Conservation (phyloP, 2,888 invertebrate species). For the Sarcophaga caerulescens region DNA sequence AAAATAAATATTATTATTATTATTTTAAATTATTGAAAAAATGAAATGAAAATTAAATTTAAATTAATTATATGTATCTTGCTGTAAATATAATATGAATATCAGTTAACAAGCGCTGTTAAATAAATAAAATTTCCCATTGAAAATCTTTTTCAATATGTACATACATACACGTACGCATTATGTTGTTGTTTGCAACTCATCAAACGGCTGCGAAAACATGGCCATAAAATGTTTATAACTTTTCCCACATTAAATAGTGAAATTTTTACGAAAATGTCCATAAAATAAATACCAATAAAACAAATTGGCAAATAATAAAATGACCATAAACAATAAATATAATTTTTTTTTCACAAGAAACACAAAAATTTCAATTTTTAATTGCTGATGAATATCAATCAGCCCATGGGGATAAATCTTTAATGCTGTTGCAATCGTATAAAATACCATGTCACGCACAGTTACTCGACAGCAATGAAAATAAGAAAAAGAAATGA, state of each 20-base stretch:
- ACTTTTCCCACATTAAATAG: background rate
- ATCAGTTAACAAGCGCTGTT: no score
- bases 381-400: background rate
- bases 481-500: conserved; percentile 5
- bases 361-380: background rate
- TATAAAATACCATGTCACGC: conserved; percentile 41
- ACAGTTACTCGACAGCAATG: conserved; percentile 6
- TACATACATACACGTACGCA: no score
- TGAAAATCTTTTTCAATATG: background rate
- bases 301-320: background rate
- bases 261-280: background rate
- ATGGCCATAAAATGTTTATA: background rate
- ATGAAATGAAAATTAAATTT: no score
- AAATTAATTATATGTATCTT: no score
- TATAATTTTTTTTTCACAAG: background rate
- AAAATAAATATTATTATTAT: no score
- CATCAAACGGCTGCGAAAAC: background rate
- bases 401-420: no score
- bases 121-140: background rate
- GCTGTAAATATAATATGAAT: no score
- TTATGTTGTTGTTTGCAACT: no score
- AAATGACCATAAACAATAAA: background rate
- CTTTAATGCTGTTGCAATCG: conserved; percentile 1
- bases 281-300: background rate
- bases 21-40: no score